Percentiles rank a stretch among this genome's conserved stretches.
Conservation (phyloP, 1,140 invertebrate genomes). For the Sminthurides bifidus region DNA sequence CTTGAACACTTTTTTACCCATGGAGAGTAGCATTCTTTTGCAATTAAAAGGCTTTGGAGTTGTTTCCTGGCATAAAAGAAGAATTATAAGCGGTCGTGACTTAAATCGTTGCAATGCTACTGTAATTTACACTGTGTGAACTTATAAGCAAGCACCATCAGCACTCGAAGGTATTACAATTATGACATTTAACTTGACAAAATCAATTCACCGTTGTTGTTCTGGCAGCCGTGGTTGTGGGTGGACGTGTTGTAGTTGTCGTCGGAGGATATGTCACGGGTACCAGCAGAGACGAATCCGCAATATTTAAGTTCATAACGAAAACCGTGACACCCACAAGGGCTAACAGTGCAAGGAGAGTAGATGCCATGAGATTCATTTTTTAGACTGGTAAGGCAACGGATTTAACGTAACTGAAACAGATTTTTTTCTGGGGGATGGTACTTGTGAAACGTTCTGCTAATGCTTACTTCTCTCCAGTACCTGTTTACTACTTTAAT, state of each 20-base stretch:
- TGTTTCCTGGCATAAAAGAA: constrained; percentile 1
- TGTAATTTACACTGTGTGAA: background rate
- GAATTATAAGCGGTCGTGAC: background rate
- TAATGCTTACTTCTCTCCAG: too few relatives aligned
- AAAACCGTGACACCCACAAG: background rate
- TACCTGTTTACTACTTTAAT: too few relatives aligned
- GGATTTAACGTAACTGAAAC: too few relatives aligned
- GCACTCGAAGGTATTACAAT: too few relatives aligned
- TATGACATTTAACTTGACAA: background rate
- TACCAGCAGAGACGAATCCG: background rate
- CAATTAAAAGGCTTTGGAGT: constrained; percentile 2
- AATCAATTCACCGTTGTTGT: background rate
- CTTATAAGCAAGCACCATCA: too few relatives aligned
- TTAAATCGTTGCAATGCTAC: background rate
- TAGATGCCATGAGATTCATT: constrained; percentile 8
- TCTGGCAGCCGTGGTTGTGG: background rate
- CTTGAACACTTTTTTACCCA: constrained; percentile 8
- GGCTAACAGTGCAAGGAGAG: background rate
- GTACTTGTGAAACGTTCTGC: too few relatives aligned
- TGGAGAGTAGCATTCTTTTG: background rate
- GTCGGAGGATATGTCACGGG: background rate
- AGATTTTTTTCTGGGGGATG: too few relatives aligned
- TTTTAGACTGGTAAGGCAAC: background rate
- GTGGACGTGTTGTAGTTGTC: too few relatives aligned
- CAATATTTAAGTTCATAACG: background rate